Evolutionary conservation across 1,140 invertebrate genomes (phyloP).

Genomic region (Drosophila auraria): DNA sequence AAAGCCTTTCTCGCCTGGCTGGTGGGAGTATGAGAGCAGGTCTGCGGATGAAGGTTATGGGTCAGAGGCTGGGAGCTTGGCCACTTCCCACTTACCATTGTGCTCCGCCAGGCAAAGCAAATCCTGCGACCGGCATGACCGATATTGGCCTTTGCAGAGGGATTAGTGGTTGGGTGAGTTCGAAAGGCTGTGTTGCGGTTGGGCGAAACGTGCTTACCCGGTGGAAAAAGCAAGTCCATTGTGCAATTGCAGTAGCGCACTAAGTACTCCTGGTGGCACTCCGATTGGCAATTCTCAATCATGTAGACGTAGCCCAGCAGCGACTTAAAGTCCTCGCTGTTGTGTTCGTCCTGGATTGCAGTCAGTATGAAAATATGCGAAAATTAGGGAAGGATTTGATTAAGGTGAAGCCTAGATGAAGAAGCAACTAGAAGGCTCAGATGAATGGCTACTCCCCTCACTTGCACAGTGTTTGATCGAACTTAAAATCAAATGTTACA

Average conservation of each 20-base stretch:
- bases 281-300: conserved; percentile 81
- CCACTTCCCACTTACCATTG: conserved; percentile 62
- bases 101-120: conserved; percentile 70
- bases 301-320: conserved; percentile 75
- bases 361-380: conserved; percentile 7
- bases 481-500: no score
- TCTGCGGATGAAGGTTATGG: conserved; percentile 28
- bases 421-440: no score
- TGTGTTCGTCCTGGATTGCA: conserved; percentile 60
- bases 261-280: conserved; percentile 83
- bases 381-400: conserved; percentile 1
- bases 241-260: conserved; percentile 81
- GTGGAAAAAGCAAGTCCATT: conserved; percentile 80
- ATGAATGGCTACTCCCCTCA: not conserved
- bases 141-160: conserved; percentile 63
- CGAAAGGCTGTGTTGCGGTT: conserved; percentile 30
- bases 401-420: no score
- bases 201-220: conserved; percentile 67
- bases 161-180: conserved; percentile 5
- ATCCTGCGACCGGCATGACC: conserved; percentile 68
- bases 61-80: not conserved
- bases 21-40: conserved; percentile 62
- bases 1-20: conserved; percentile 65
- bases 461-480: no score
- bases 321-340: conserved; percentile 64